Conservation (phyloP, 2,113 vertebrate genomes). For the Tetrao urogallus region DNA sequence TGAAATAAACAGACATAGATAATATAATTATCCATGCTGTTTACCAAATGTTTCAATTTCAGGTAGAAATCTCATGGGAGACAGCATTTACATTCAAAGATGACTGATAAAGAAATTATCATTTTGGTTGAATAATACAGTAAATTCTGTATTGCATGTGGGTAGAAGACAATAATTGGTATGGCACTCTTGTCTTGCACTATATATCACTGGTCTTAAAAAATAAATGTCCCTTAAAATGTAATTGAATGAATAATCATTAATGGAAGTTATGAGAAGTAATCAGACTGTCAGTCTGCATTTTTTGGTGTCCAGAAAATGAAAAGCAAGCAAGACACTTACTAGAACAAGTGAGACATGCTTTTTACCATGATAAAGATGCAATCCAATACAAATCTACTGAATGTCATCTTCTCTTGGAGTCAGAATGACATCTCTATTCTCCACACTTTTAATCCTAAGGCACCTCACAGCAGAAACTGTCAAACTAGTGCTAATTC, state of each 20-base stretch:
- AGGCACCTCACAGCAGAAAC: slow-evolving; percentile 66
- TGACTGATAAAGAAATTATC: slow-evolving; percentile 51
- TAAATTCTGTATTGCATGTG: slow-evolving; percentile 33
- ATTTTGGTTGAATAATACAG: slow-evolving; percentile 14
- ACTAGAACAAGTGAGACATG: slow-evolving; percentile 55
- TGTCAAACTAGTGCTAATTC: slow-evolving; percentile 70
- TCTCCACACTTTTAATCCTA: slow-evolving; percentile 70
- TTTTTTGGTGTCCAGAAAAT: slow-evolving; percentile 46
- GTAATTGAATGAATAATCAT: slow-evolving; percentile 47
- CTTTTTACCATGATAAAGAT: slow-evolving; percentile 62
- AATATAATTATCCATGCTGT: slow-evolving; percentile 39
- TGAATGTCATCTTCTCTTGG: slow-evolving; percentile 67
- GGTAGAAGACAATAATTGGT: slow-evolving; percentile 30
- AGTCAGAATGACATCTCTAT: slow-evolving; percentile 68
- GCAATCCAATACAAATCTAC: slow-evolving; percentile 60
- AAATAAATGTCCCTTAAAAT: slow-evolving; percentile 30
- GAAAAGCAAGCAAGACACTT: slow-evolving; percentile 47
- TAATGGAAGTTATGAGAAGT: slow-evolving; percentile 48
- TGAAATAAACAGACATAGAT: slow-evolving; percentile 33
- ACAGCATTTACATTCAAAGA: slow-evolving; percentile 15
- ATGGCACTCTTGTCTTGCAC: background rate
- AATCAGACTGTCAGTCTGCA: slow-evolving; percentile 59
- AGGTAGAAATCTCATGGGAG: slow-evolving; percentile 29
- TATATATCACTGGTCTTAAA: background rate
- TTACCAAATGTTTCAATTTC: slow-evolving; percentile 33